Evolutionary conservation across 2,797 vertebrate genomes (phyloP), one percentile per base, ranked within the genome.

Genomic region (Arnoldichthys spilopterus): DNA sequence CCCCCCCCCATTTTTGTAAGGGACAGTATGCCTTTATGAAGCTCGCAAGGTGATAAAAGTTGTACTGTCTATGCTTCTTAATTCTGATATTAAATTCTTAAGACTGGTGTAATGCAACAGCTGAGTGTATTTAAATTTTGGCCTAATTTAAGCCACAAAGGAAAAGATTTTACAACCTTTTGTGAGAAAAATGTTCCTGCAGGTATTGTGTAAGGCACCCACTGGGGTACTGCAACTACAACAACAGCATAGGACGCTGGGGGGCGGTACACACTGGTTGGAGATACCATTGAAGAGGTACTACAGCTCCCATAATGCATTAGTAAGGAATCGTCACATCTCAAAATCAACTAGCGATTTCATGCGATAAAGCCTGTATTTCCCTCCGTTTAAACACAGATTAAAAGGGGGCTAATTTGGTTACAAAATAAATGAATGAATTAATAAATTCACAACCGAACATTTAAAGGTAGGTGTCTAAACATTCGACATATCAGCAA

Each of bases 221-320:
- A 40, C 7, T 40, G 12, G 43, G 43, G 1, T 47, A 47, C 15
- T 47, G 13, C 11, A 47, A 47, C 1, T 47, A 40, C 11, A 12
- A 13, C 4, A 12, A 11, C 4, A 45, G n/a, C n/a, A n/a, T n/a
- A n/a, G n/a, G n/a, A n/a, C 69, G 13, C 32, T 24, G n/a, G 51
- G 69, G 7, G 51, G 69, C 32, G 51, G 28, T 56, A 18, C 22
- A 37, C 20, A 40, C 62, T 22, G 20, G 16, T 20, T 16, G 15
- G 4, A 22, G 51, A 18, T 47, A 13, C 2, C 2, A 32, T n/a
- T 3, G 11, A 37, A 1, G 9, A 62, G 40, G 34, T 0, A 82
- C 82, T 82, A 51, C 82, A 84, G 62, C 43, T 71, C 78, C 85
- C 85, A 86, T 22, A 72, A 78, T 73, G 68, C 85, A 66, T 3